These are phyloP conservation scores for Acrossocheilus wenchowensis DNA, from an alignment of 2,797 vertebrate genomes.

Conservation along the genomic window DNA sequence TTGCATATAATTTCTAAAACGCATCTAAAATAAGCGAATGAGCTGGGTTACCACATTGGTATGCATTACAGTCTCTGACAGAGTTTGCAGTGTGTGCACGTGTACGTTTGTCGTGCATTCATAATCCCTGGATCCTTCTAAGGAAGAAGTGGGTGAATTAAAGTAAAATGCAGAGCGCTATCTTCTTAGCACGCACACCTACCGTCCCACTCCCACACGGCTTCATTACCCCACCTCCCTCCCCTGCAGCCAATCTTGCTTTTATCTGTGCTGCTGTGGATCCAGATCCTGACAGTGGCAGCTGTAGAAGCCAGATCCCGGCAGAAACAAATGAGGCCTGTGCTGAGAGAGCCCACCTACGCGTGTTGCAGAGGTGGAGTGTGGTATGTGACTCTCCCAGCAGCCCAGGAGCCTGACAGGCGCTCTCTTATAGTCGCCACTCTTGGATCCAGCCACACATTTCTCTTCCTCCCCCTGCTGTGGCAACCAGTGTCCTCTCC, in stretches of 20 bases:
- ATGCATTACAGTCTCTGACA: constrained; percentile 37
- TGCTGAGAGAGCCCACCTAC: constrained; percentile 82
- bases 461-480: constrained; percentile 40
- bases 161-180: constrained; percentile 50
- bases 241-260: constrained; percentile 24
- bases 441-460: constrained; percentile 50
- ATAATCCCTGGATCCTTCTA: constrained; percentile 23
- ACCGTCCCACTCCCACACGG: constrained; percentile 51
- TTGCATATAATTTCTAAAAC: not conserved
- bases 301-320: constrained; percentile 56
- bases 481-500: constrained; percentile 19
- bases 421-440: constrained; percentile 63
- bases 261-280: constrained; percentile 46
- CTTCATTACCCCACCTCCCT: constrained; percentile 38
- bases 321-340: constrained; percentile 73
- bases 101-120: constrained; percentile 16
- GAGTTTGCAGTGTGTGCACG: constrained; percentile 31
- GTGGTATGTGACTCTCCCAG: constrained; percentile 68
- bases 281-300: constrained; percentile 42
- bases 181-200: constrained; percentile 48
- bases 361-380: constrained; percentile 83
- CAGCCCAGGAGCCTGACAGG: constrained; percentile 73
- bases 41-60: constrained; percentile 11
- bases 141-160: constrained; percentile 40
- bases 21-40: constrained; percentile 24